Conservation (phyloP, 2,797 vertebrate species). For the Silurus lanzhouensis region DNA sequence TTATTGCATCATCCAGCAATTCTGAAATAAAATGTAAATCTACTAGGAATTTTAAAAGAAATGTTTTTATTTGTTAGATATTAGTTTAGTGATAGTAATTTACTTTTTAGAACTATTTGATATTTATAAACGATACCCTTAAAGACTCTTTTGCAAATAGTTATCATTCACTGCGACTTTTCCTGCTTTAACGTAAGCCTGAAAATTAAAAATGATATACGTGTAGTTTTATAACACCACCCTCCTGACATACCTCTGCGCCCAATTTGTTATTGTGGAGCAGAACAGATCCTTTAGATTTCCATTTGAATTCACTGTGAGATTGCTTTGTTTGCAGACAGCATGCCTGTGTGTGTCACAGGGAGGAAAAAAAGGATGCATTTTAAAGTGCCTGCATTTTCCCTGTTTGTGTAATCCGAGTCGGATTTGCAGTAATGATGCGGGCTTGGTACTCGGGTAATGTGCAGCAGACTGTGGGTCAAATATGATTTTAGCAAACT, state of each 20-base stretch:
- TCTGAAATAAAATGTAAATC: background rate
- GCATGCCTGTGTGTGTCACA: background rate
- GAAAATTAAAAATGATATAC: background rate
- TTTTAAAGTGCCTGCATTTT: slow-evolving; percentile 14
- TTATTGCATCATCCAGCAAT: background rate
- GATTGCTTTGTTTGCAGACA: slow-evolving; percentile 17
- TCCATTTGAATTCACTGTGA: background rate
- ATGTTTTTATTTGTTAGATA: background rate
- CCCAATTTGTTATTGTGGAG: background rate
- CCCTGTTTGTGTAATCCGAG: background rate
- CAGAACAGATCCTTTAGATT: background rate
- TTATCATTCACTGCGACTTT: background rate
- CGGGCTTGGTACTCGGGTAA: background rate
- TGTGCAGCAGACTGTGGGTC: background rate
- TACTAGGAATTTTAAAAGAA: background rate
- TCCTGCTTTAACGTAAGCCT: background rate
- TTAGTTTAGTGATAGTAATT: background rate
- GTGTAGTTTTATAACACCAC: background rate
- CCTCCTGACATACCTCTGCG: background rate
- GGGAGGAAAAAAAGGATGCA: background rate
- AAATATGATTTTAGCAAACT: slow-evolving; percentile 1
- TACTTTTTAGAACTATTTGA: background rate
- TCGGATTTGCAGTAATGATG: background rate
- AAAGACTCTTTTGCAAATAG: background rate
- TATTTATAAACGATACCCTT: background rate